Evolutionary conservation across 2,113 vertebrate species (phyloP).

Genomic region (Cariama cristata): DNA sequence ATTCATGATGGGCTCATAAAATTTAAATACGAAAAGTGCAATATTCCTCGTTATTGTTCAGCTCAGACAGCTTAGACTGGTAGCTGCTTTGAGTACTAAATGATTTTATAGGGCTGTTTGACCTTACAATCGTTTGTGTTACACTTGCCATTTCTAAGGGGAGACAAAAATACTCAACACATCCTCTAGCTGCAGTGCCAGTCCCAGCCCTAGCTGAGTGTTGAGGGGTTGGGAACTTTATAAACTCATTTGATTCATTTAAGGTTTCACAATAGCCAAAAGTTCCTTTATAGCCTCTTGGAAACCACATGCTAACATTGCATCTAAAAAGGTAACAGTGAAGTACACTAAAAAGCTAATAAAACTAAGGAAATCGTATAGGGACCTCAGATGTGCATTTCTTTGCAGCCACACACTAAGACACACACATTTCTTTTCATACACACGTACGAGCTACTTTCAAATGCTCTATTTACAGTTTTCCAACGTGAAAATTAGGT

Average conservation of each 20-base stretch:
- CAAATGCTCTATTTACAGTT: background rate
- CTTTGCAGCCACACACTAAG: conserved; percentile 4
- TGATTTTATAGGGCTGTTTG: conserved; percentile 61
- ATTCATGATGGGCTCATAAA: conserved; percentile 67
- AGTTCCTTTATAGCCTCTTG: conserved; percentile 67
- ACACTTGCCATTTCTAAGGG: conserved; percentile 65
- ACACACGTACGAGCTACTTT: background rate
- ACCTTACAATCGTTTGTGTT: conserved; percentile 52
- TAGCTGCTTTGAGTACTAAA: conserved; percentile 53
- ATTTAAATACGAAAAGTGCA: conserved; percentile 69
- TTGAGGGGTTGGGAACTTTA: conserved; percentile 58
- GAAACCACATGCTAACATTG: conserved; percentile 39
- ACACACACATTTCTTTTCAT: background rate
- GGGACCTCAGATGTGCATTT: background rate
- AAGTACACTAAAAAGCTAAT: conserved; percentile 30
- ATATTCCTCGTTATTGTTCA: conserved; percentile 9
- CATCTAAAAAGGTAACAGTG: conserved; percentile 27
- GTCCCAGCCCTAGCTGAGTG: conserved; percentile 30
- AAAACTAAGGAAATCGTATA: conserved; percentile 23
- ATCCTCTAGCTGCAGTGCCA: conserved; percentile 58
- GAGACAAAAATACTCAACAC: conserved; percentile 57
- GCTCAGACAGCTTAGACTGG: conserved; percentile 36
- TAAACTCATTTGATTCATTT: conserved; percentile 67
- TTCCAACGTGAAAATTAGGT: background rate
- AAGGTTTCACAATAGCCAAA: conserved; percentile 68